Evolutionary conservation across 2,113 vertebrate species (phyloP), one percentile per base, ranked within the genome.

Genomic region (Sceloporus undulatus): DNA sequence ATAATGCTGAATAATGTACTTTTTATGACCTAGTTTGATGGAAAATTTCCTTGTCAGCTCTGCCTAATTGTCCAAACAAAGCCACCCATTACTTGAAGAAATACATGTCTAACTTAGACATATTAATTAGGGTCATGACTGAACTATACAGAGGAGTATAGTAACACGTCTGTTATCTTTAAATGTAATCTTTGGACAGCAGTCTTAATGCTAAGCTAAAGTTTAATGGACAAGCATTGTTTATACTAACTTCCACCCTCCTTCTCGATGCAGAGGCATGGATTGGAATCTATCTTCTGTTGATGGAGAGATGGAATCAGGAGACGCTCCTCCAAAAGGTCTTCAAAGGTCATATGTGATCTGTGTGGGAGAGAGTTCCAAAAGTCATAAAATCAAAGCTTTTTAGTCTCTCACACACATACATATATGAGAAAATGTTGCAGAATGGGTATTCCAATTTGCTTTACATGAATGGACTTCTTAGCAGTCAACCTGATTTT

Each of bases 1-100:
- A 97, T 98, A 97, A 97, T 97, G 95, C 96, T 95, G 96, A 97
- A 96, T 98, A 97, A 98, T 98, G 97, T 97, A 98, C 95, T 97
- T 97, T 98, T 98, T 98, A 97, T 97, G 96, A 95, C 95, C 91
- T 52, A 86, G 93, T 96, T 97, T 97, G 96, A 97, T 95, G 96
- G 97, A 97, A 97, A 97, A 97, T 97, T 97, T 97, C 97, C 97
- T 96, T 97, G 95, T 97, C 97, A 95, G 92, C 95, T 97, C 94
- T 92, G 93, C 92, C 95, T 96, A 97, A 97, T 97, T 97, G 96
- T 97, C 96, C 94, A 97, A 98, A 98, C 97, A 97, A 96, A 97
- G 89, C 95, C 94, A 97, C 94, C 96, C 97, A 96, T 97, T 97
- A 96, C 95, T 96, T 97, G 96, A 95, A 97, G 94, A 94, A 96